phyloP scores from a whole-genome alignment of 2,113 vertebrate species.

The Cheilinus undulatus region DNA sequence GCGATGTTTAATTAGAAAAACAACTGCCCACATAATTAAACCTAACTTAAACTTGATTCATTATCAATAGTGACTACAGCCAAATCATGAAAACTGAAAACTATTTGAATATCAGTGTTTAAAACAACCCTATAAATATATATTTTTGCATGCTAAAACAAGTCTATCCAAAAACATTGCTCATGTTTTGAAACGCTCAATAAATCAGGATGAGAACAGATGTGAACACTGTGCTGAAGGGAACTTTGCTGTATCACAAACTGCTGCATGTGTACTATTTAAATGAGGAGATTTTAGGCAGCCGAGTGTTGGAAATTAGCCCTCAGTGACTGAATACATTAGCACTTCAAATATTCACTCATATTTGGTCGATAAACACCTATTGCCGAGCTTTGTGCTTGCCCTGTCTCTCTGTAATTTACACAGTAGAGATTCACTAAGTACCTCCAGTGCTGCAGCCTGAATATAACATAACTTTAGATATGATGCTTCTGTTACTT shows the following conservation, averaged over 20 bases:
- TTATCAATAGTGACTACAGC: neutral
- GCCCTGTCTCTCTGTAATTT: conserved; percentile 2
- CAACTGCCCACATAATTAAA: conserved; percentile 13
- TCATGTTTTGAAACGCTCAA: neutral
- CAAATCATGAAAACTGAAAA: neutral
- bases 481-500: neutral
- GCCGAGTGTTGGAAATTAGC: conserved; percentile 6
- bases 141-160: neutral
- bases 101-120: too few species aligned
- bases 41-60: conserved; percentile 6
- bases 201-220: conserved; percentile 18
- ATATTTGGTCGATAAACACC: conserved; percentile 26
- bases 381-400: neutral
- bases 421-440: conserved; percentile 16
- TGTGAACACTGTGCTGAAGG: neutral
- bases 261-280: conserved; percentile 12
- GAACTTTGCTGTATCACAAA: neutral
- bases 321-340: conserved; percentile 31
- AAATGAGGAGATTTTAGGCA: conserved; percentile 2
- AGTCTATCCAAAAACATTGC: neutral
- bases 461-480: neutral
- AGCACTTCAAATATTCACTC: conserved; percentile 18
- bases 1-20: conserved; percentile 2
- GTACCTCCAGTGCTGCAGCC: conserved; percentile 30
- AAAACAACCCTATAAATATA: too few species aligned